A percentile compares a stretch with the other conserved stretches of the same genome.
These are phyloP conservation scores for Steatocranus sp. DNA, from an alignment of 2,797 vertebrate genomes.

Conservation along the genomic window DNA sequence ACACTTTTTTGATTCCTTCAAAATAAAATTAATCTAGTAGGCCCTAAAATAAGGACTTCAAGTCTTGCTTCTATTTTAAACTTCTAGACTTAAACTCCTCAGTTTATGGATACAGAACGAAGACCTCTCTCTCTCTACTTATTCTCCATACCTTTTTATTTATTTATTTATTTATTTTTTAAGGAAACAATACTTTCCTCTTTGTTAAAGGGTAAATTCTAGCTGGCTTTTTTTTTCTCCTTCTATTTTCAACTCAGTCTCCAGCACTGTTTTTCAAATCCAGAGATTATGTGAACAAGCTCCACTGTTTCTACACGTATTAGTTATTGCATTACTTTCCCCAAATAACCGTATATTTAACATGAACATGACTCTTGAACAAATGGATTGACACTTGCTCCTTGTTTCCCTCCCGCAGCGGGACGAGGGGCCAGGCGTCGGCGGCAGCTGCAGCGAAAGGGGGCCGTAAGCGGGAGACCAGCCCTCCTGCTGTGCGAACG, in stretches of 20 bases:
- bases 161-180: too few relatives aligned
- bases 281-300: not conserved
- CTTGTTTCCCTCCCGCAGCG: slow-evolving; percentile 65
- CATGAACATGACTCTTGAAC: slow-evolving; percentile 8
- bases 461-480: slow-evolving; percentile 83
- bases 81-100: not conserved
- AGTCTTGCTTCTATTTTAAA: not conserved
- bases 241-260: not conserved
- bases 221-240: not conserved
- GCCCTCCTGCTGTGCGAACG: slow-evolving; percentile 80
- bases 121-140: not conserved
- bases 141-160: not conserved
- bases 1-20: not conserved
- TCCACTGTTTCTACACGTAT: not conserved
- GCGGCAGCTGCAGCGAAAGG: slow-evolving; percentile 63
- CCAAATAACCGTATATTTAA: slow-evolving; percentile 23
- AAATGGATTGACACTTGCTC: slow-evolving; percentile 41
- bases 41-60: not conserved
- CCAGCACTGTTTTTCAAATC: not conserved
- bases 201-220: not conserved
- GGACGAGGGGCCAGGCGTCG: slow-evolving; percentile 76
- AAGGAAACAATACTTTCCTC: not conserved
- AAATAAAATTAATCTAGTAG: not conserved
- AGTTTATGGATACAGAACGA: not conserved
- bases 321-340: slow-evolving; percentile 8